phyloP scores from a whole-genome alignment of 1,140 invertebrate species.

The Trichogramma pretiosum region DNA sequence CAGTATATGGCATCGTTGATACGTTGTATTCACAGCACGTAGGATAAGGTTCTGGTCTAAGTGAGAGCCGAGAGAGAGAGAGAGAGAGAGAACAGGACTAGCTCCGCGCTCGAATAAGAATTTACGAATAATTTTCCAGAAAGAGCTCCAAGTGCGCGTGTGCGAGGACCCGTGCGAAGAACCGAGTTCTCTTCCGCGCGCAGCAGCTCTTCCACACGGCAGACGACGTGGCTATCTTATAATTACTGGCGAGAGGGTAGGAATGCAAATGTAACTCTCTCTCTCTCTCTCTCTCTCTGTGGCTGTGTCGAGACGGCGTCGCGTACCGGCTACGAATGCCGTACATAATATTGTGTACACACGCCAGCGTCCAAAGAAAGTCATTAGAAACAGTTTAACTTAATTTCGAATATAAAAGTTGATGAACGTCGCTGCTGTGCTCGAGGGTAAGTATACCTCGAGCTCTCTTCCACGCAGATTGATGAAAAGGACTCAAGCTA shows the following conservation, averaged over 20 bases:
- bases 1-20: neutral
- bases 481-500: neutral
- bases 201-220: conserved; percentile 1
- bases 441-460: neutral
- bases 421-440: neutral
- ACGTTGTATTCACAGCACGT: conserved; percentile 25
- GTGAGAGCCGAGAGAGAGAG: too few species aligned
- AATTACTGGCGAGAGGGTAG: conserved; percentile 22
- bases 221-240: conserved; percentile 26
- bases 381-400: conserved; percentile 22
- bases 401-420: conserved; percentile 19
- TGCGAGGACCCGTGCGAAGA: too few species aligned
- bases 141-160: neutral
- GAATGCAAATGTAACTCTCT: conserved; percentile 21
- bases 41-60: conserved; percentile 26
- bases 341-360: too few species aligned
- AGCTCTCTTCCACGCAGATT: neutral
- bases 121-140: conserved; percentile 27
- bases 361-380: too few species aligned
- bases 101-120: conserved; percentile 28
- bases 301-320: too few species aligned
- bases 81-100: too few species aligned
- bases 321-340: too few species aligned
- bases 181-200: neutral
- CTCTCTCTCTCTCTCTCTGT: too few species aligned